Conservation (phyloP, 2,113 vertebrate species). For the Chrysochloris asiatica region DNA sequence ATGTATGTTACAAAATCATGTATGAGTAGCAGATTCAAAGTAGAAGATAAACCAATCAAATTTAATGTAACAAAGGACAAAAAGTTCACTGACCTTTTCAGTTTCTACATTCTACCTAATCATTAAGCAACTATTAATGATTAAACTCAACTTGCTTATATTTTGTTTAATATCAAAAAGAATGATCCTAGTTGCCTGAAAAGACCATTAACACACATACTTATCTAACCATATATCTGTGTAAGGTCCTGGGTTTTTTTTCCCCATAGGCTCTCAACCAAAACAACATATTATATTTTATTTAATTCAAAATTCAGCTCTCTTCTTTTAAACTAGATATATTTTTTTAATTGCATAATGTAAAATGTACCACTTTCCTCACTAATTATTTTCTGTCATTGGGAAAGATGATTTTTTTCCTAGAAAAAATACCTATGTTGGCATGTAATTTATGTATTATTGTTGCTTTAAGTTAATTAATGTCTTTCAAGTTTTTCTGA, state of each 20-base stretch:
- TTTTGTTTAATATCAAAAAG: background rate
- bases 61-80: background rate
- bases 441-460: background rate
- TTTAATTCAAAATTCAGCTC: background rate
- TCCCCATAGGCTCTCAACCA: background rate
- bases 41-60: background rate
- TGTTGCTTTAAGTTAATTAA: background rate
- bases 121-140: background rate
- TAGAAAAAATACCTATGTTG: background rate
- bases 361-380: background rate
- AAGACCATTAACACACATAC: background rate
- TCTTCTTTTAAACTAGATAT: background rate
- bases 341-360: background rate
- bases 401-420: background rate
- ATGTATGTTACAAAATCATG: background rate
- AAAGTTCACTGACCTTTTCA: background rate
- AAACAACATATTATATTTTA: background rate
- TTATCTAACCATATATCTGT: background rate
- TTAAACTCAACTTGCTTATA: background rate
- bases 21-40: background rate
- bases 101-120: background rate
- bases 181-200: background rate
- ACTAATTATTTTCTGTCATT: background rate
- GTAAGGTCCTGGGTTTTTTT: background rate
- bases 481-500: background rate